phyloP scores from a whole-genome alignment of 2,113 vertebrate species.

The Campylomormyrus numenius region DNA sequence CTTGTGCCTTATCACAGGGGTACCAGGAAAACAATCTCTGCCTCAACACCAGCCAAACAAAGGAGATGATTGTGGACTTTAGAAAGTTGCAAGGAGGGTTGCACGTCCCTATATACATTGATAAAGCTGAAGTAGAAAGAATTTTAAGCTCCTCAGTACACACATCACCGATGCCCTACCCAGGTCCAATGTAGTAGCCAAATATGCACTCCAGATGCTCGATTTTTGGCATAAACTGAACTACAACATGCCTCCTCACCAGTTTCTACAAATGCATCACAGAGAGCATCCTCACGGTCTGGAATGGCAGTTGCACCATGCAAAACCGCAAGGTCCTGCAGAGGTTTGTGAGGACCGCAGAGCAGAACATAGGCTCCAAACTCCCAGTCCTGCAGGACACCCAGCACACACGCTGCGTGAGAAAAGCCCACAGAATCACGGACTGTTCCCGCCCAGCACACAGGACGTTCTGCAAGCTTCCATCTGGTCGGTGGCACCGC shows the following conservation, averaged over 20 bases:
- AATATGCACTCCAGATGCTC: background rate
- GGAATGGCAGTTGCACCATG: background rate
- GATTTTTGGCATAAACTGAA: background rate
- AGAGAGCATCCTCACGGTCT: background rate
- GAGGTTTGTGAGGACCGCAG: background rate
- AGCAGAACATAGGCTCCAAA: background rate
- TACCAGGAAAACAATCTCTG: background rate
- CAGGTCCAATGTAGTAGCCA: background rate
- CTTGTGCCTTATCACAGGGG: background rate
- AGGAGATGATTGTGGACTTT: background rate
- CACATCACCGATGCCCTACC: background rate
- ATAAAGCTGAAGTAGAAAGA: background rate
- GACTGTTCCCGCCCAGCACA: background rate
- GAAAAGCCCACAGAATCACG: background rate
- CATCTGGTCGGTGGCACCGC: background rate
- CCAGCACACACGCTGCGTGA: background rate
- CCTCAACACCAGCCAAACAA: background rate
- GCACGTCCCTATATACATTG: background rate
- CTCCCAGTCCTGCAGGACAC: background rate
- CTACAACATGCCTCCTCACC: background rate
- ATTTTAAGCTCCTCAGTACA: background rate
- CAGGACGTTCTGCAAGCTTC: background rate
- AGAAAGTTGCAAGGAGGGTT: background rate
- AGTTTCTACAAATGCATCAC: background rate
- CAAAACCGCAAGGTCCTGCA: background rate